Percentiles rank a stretch among this genome's conserved stretches.
Conservation (phyloP, 2,797 vertebrate species). For the Mergus octosetaceus region DNA sequence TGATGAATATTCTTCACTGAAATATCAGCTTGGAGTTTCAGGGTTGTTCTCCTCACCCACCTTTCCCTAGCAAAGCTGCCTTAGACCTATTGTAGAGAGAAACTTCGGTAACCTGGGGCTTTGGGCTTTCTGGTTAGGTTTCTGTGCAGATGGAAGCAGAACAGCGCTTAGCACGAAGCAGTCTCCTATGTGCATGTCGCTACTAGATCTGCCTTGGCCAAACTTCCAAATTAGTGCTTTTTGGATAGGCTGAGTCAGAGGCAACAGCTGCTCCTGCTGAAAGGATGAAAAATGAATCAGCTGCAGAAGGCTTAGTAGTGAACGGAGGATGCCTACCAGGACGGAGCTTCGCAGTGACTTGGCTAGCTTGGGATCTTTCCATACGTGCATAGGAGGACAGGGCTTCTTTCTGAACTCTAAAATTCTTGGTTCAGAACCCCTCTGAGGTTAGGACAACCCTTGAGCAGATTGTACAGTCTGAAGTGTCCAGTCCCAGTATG, state of each 20-base stretch:
- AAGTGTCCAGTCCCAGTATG: neutral
- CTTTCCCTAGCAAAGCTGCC: neutral
- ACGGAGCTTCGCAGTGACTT: neutral
- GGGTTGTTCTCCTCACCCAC: neutral
- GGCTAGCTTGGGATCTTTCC: neutral
- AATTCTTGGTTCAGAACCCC: neutral
- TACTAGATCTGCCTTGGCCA: neutral
- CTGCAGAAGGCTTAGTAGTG: neutral
- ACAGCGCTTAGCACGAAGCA: fast-evolving
- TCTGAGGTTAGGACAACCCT: neutral
- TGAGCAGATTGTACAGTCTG: neutral
- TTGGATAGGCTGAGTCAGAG: conserved; percentile 39
- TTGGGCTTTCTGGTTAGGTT: neutral
- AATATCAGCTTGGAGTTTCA: neutral
- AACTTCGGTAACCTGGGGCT: neutral
- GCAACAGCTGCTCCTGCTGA: conserved; percentile 44
- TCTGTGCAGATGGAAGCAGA: neutral
- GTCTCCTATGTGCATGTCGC: neutral
- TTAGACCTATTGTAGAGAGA: neutral
- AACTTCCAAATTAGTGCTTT: conserved; percentile 31
- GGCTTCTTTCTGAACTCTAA: neutral
- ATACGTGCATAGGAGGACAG: neutral
- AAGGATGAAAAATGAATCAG: conserved; percentile 24
- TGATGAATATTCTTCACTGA: too few relatives aligned
- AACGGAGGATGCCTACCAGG: neutral